Evolutionary conservation across 2,797 vertebrate genomes (phyloP).

Genomic region (Falco novaeseelandiae): DNA sequence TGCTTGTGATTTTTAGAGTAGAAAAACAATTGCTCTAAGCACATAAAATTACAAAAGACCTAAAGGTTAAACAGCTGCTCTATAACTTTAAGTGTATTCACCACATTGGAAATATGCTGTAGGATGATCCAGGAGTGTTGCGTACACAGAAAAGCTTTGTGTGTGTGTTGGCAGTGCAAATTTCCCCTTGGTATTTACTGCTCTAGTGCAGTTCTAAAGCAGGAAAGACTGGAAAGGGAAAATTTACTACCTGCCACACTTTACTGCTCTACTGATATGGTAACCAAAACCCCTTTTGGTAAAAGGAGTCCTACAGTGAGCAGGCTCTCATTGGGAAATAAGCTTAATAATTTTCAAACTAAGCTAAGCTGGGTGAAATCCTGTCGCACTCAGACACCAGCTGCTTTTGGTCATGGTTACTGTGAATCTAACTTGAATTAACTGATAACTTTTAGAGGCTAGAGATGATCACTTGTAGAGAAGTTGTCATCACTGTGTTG

Average conservation of each 20-base stretch:
- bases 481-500: neutral
- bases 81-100: constrained; percentile 42
- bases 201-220: constrained; percentile 32
- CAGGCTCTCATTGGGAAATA: neutral
- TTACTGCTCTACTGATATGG: neutral
- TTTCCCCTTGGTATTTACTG: constrained; percentile 44
- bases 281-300: neutral
- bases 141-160: neutral
- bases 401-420: neutral
- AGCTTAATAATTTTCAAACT: neutral
- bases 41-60: neutral
- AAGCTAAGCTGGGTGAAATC: neutral
- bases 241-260: constrained; percentile 41
- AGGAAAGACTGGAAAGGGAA: constrained; percentile 54
- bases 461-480: neutral
- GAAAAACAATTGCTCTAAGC: neutral
- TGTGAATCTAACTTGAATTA: neutral
- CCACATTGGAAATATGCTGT: neutral
- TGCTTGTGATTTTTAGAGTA: neutral
- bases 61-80: neutral
- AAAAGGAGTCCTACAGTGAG: neutral
- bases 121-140: constrained; percentile 43
- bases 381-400: neutral
- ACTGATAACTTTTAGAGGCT: neutral
- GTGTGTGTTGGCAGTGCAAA: constrained; percentile 42